Base-by-base conservation (phyloP, 2,888 invertebrate genomes). In the Xanthia icteritia region DNA sequence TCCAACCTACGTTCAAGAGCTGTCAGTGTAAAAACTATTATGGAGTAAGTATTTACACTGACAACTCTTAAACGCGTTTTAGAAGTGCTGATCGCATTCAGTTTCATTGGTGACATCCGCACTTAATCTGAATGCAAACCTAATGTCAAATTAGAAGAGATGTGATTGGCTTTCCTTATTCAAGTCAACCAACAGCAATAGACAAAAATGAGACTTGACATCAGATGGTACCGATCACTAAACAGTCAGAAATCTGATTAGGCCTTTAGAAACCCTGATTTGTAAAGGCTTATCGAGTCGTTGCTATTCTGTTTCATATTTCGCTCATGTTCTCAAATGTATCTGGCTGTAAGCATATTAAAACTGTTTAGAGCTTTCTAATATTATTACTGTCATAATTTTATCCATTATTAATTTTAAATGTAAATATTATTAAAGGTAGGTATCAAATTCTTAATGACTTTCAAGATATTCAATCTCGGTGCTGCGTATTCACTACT, bases 401-500 rank as follows among this genome's bases (percentile, higher is more conserved):
- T 36, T 54, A 65, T 58, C 54, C 15, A 60, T 42, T 64, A 82
- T 56, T 20, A 58, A 13, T 77, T 75, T 73, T 42, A 60, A 65
- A 79, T 73, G 71, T 84, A 84, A 84, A 84, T 69, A 79, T 76
- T 66, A 71, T 65, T 65, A 58, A 67, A 73, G 45, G 48, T 71
- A 69, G 63, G 17, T n/a, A n/a, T 70, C 67, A 64, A 64, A 64
- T 64, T 58, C 15, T 75, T 77, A 84, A 78, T 72, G 61, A 79
- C 42, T 76, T 74, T 61, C 58, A 77, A 86, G 77, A 76, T 82
- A 87, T 82, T 81, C 79, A 84, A 89, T 87, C 65, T 79, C 66
- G 42, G 31, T 86, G 74, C 81, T 76, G 61, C 74, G 73, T 85
- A 87, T 83, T 68, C 81, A 87, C 87, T 87, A 87, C 89, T 81